Evolutionary conservation across 2,113 vertebrate species (phyloP), one percentile per base, ranked within the genome.

Genomic region (Brachirus orientalis): DNA sequence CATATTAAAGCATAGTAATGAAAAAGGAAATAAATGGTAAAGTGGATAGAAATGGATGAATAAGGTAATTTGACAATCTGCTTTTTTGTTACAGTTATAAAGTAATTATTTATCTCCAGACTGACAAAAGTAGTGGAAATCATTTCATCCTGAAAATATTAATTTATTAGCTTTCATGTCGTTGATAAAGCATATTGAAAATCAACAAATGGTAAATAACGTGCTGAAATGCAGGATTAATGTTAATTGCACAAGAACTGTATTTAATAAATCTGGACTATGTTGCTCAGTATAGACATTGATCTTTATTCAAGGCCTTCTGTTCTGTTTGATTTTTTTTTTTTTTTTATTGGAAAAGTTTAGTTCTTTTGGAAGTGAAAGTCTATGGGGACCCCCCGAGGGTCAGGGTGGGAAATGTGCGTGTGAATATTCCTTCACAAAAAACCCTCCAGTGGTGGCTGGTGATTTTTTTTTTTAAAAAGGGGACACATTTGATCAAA

Each of bases 91-190:
- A 5, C 22, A n/a, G 7, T 17, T 33, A 20, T 48, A 4, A 12
- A 11, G 46, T 48, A 12, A 50, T 28, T 16, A 45, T 50, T 22
- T 55, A 56, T 50, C 45, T 45, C 7, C 20, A 56, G 16, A 45
- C 13, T 17, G 37, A 36, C 22, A 43, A 51, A 28, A 14, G 48
- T 28, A 68, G 16, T 17, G 22, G 28, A 6, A 28, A 28, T 38
- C 11, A 7, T 18, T 45, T 43, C 19, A 12, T 3, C 8, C 17
- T 37, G 6, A 40, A 41, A 20, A 56, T 10, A 61, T 40, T 8
- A 60, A 50, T 38, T 58, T 12, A 69, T 72, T 46, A 52, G n/a
- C 59, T 66, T 53, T 41, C n/a, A 40, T 43, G 11, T 51, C 46
- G 51, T 8, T 40, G 18, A 48, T 50, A 18, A 53, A n/a, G n/a